Conservation (phyloP, 1,140 invertebrate genomes). For the Holcopasites calliopsidis region DNA sequence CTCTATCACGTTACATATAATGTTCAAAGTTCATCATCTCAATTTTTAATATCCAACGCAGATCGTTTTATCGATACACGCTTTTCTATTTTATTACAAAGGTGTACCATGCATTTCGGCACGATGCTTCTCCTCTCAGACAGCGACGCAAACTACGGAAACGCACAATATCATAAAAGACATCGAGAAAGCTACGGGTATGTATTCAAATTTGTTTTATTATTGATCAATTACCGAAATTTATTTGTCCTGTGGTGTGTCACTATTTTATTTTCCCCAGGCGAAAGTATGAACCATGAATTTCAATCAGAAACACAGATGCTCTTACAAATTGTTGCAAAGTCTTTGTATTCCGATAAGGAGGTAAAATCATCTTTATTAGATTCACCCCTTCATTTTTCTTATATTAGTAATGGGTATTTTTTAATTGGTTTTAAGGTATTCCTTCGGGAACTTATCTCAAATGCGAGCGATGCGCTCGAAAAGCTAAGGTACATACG, state of each 20-base stretch:
- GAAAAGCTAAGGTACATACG: conserved; percentile 93
- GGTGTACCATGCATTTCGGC: conserved; percentile 42
- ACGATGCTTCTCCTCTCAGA: conserved; percentile 69
- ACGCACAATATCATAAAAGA: conserved; percentile 80
- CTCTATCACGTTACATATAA: no score
- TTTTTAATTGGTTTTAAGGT: conserved; percentile 81
- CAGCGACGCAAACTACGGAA: conserved; percentile 67
- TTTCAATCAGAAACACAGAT: conserved; percentile 98
- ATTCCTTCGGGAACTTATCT: conserved; percentile 97
- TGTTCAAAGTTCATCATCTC: no score
- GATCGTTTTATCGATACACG: conserved; percentile 13
- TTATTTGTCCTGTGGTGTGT: no score
- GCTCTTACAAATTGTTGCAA: conserved; percentile 97
- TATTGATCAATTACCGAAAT: no score
- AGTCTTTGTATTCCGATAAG: conserved; percentile 98
- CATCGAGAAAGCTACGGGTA: conserved; percentile 82
- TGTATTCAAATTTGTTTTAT: conserved; percentile 49
- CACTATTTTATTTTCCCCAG: conserved; percentile 68
- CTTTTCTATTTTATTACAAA: no score
- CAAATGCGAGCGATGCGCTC: conserved; percentile 97
- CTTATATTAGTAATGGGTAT: neutral
- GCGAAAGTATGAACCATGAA: conserved; percentile 84
- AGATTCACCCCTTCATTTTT: neutral
- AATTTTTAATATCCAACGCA: neutral
- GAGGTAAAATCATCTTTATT: conserved; percentile 84